A percentile compares a stretch with the other conserved stretches of the same genome.
phyloP scores from a whole-genome alignment of 2,888 invertebrate genomes.

The Imbricaverruca yamaguchii region DNA sequence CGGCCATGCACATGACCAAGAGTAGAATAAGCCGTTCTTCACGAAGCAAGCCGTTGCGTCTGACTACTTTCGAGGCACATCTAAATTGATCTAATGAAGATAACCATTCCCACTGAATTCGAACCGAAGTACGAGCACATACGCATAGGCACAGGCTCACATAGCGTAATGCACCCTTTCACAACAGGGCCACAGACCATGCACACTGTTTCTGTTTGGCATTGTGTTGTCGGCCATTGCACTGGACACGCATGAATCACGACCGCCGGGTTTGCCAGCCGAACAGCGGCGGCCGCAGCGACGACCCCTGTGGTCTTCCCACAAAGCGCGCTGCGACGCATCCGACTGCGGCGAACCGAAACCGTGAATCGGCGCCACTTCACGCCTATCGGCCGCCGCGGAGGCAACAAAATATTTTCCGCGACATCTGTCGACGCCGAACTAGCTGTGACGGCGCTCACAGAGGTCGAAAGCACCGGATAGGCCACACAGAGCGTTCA shows the following conservation, averaged over 20 bases:
- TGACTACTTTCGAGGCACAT: no score
- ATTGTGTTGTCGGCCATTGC: no score
- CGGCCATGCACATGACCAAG: no score
- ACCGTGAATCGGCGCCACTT: background rate
- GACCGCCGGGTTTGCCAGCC: background rate
- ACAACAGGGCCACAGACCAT: no score
- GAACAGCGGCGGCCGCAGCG: background rate
- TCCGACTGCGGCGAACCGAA: background rate
- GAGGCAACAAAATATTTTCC: background rate
- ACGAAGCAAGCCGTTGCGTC: no score
- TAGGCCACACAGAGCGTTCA: conserved; percentile 11
- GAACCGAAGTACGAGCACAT: no score
- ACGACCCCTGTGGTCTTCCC: background rate
- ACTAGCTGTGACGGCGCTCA: conserved; percentile 6
- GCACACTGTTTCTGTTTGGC: no score
- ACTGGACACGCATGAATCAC: background rate
- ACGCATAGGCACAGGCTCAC: no score
- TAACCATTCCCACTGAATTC: no score
- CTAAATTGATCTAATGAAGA: no score
- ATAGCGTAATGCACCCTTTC: no score
- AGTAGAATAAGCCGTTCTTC: no score
- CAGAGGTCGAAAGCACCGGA: background rate
- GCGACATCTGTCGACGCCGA: conserved; percentile 3
- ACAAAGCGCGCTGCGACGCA: background rate
- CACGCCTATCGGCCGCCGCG: background rate